Evolutionary conservation across 2,888 invertebrate species (phyloP), one percentile per base, ranked within the genome.

Genomic region (Drosophila gaucha): DNA sequence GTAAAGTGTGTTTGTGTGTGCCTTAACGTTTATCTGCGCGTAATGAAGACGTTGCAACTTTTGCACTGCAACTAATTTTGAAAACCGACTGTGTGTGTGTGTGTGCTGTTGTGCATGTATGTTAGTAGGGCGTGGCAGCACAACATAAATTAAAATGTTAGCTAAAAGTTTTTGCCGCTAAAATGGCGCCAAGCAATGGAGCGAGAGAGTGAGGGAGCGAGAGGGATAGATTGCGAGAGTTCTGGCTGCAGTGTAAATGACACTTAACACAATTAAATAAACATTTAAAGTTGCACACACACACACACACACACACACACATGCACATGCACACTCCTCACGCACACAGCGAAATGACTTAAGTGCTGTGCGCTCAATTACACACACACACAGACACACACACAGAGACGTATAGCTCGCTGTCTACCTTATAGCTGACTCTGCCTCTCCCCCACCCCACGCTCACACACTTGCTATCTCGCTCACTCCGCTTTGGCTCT

Each of bases 241-340:
- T 38, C 54, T 54, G 36, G 52, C 59, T 80, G 55, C 69, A 68
- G 72, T 86, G 83, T 72, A 84, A 84, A 83, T 88, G 86, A 88
- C 86, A 84, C 83, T 84, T 84, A 84, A 84, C 83, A 84, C 83
- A 84, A 84, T 84, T 84, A 84, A 88, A 88, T 88, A 88, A 84
- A 86, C 80, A 84, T 84, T 84, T 88, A 88, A 84, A 84, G 73
- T 88, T 83, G 55, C 41, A 63, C 56, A 50, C 52, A 51, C 54
- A 54, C 52, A 64, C 44, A 51, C 47, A 33, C 63, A 52, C 35
- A 43, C 47, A 41, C 30, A 59, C 57, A 50, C 51, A 52, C 59
- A 55, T 50, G 67, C 36, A 50, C 47, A n/a, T n/a, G n/a, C n/a
- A 26, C 62, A 51, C 36, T 33, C 14, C 33, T 14, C 8, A 14